Base-by-base conservation (phyloP, 2,888 invertebrate species). In the Tillus elongatus region DNA sequence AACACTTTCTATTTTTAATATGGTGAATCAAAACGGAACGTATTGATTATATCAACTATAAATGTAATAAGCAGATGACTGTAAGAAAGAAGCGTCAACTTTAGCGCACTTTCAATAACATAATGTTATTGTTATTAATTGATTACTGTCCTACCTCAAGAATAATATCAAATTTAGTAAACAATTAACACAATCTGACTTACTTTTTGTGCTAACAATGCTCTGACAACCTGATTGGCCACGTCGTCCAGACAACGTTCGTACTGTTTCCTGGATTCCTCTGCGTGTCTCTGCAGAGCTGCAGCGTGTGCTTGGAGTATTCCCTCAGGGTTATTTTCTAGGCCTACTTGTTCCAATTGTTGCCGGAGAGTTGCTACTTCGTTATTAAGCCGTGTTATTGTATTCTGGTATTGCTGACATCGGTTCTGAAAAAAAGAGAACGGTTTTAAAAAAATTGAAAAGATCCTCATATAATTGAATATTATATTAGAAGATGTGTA, bases 131-230 rank as follows among this genome's bases (percentile, higher is more conserved):
- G 19, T 8, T 19, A 4, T 19, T 4, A 19, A 8, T 19, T 9
- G 24, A 9, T 9, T 9, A 9, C 6, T 10, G 6, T 29, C 29
- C 8, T 31, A 4, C 11, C 6, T 8, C 6, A 31, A 13, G 3
- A 29, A 30, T 35, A 38, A 30, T 36, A 32, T 27, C 12, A 42
- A 3, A n/a, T 13, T 13, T 37, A 29, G 10, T 9, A 10, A 29
- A 4, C 4, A 9, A 11, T 29, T 4, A 12, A 15, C 13, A 38
- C 11, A 6, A 29, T 29, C 29, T 29, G 11, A 35, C 37, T 51
- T 62, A 86, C 86, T 79, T 87, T 88, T 70, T 88, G 88, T 33
- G 83, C 81, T 49, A 88, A 74, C 45, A 88, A 71, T 33, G 87
- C 87, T 51, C 83, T 77, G 39, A 88, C 84, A 47, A 85, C 83